Evolutionary conservation across 1,140 invertebrate genomes (phyloP).

Genomic region (Drosophila pandora): DNA sequence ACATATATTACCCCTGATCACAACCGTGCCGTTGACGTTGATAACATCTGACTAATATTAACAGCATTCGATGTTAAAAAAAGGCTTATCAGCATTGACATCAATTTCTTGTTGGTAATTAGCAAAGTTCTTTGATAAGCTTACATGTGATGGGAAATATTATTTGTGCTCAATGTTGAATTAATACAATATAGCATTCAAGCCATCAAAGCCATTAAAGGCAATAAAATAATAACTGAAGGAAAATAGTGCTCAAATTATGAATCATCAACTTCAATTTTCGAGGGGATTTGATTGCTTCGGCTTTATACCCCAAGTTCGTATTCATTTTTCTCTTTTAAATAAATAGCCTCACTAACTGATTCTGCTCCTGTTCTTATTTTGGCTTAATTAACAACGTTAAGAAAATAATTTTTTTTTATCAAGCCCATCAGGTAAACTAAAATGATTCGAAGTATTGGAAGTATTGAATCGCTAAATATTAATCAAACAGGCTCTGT

Average conservation of each 20-base stretch:
- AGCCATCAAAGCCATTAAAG: neutral
- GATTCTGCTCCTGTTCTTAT: constrained; percentile 11
- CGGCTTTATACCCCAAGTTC: neutral
- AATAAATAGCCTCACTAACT: neutral
- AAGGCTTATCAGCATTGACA: constrained; percentile 33
- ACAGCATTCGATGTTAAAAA: constrained; percentile 32
- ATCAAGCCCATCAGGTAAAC: constrained; percentile 1
- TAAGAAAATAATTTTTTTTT: constrained; percentile 32
- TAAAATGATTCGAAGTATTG: constrained; percentile 20
- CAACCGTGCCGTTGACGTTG: constrained; percentile 5
- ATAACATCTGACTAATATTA: constrained; percentile 45
- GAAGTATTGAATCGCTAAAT: constrained; percentile 36
- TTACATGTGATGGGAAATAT: neutral
- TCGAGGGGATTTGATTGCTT: neutral
- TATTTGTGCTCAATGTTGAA: neutral
- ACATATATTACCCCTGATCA: neutral
- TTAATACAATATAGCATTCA: neutral
- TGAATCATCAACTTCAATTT: neutral
- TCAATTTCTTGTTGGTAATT: constrained; percentile 33
- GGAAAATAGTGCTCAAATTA: too few species aligned
- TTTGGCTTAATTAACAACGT: neutral
- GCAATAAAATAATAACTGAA: neutral
- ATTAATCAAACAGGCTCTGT: constrained; percentile 43
- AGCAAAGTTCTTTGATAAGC: constrained; percentile 30
- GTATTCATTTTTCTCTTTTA: too few species aligned